These are phyloP conservation scores for Xestoiulus laeticollis DNA, from an alignment of 2,888 invertebrate species.

Conservation along the genomic window DNA sequence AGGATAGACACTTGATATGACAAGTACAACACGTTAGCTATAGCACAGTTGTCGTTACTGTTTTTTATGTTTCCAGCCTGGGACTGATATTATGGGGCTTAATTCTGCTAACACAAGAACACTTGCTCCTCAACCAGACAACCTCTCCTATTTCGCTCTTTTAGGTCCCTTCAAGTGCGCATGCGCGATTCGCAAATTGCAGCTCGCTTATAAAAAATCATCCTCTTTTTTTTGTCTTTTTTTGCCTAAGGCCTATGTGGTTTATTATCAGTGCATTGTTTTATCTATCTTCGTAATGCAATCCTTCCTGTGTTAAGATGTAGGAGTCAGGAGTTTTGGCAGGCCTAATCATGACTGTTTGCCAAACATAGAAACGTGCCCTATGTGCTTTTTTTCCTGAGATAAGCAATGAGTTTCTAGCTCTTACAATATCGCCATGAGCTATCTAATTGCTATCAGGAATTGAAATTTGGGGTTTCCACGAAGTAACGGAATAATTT, in stretches of 20 bases:
- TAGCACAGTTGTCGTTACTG: background rate
- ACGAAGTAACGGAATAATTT: too few species aligned
- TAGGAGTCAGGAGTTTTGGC: background rate
- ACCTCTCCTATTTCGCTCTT: constrained; percentile 23
- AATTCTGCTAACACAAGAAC: constrained; percentile 35
- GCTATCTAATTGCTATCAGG: too few species aligned
- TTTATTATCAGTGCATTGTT: constrained; percentile 43
- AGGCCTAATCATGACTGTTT: background rate
- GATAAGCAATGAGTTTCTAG: constrained; percentile 15
- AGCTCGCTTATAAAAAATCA: background rate
- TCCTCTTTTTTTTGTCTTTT: background rate
- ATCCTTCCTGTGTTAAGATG: background rate
- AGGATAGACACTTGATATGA: constrained; percentile 48
- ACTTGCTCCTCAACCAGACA: constrained; percentile 38
- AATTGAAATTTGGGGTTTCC: too few species aligned
- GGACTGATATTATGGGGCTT: constrained; percentile 39
- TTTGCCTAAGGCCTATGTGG: background rate
- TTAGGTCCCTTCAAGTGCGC: background rate
- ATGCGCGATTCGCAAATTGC: background rate
- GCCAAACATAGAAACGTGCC: background rate
- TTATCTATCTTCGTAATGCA: constrained; percentile 7
- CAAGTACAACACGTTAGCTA: constrained; percentile 50
- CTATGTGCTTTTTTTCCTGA: background rate
- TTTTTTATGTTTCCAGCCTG: constrained; percentile 36
- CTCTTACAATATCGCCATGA: background rate